Evolutionary conservation across 2,888 invertebrate species (phyloP), one percentile per base, ranked within the genome.

Genomic region (Cheilosia scutellata): DNA sequence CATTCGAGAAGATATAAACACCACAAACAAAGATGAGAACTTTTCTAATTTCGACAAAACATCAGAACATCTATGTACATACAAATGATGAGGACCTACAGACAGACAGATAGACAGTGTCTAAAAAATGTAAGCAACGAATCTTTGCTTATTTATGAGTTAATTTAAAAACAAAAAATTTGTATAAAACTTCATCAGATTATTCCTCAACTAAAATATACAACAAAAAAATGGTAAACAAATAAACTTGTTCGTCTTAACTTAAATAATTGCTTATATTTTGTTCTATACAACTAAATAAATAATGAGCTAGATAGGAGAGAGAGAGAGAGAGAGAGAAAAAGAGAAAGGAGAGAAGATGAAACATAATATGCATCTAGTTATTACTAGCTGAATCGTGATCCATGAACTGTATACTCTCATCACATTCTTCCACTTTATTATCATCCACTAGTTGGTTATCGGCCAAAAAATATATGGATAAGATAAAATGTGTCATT

Each of bases 361-460:
- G 5, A 44, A 47, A 47, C 27, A 29, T 33, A 49, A 58, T 42
- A 27, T 65, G 40, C 40, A 63, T 76, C 80, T 84, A 84, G 71
- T 80, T 80, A 80, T 80, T 86, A 77, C 86, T 86, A 86, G 86
- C 72, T 51, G 86, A 80, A 82, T 86, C 86, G 82, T 86, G 86
- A 57, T 86, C 86, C 86, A 86, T 86, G 82, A 82, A 86, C 68
- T 86, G 86, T 68, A 86, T 57, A 77, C 86, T 82, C 82, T 86
- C 86, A 80, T 86, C 84, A 82, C 76, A 77, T 57, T 86, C 86
- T 72, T 82, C 86, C 76, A 86, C 77, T 63, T 86, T 86, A 71
- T 76, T 75, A 60, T 66, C 77, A 82, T 86, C 82, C 82, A 57
- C 86, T 86, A 71, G 75, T 75, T 66, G 44, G 33, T 72, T 37